These are phyloP conservation scores for Eilema sororculum DNA, from an alignment of 2,888 invertebrate genomes.

Conservation along the genomic window DNA sequence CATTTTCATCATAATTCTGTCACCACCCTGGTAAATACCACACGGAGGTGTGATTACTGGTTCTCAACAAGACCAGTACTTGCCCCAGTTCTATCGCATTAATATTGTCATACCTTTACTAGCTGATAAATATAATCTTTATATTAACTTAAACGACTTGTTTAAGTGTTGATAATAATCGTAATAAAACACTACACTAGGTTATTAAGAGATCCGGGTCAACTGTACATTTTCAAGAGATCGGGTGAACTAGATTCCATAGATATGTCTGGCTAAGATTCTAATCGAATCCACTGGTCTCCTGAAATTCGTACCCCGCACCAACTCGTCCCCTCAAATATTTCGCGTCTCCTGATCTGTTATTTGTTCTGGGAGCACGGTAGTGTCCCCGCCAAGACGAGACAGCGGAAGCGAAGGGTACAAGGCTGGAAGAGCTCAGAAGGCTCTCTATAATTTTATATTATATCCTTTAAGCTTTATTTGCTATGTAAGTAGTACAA, in stretches of 20 bases:
- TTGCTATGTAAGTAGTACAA: neutral
- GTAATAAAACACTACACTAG: neutral
- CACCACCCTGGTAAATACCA: neutral
- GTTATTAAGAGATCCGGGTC: neutral
- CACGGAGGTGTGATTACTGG: neutral
- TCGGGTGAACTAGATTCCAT: neutral
- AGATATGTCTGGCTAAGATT: neutral
- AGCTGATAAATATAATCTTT: neutral
- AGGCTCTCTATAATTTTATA: no score
- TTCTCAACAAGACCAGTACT: neutral
- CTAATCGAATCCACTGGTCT: no score
- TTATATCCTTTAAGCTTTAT: no score
- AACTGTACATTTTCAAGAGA: neutral
- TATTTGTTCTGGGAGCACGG: no score
- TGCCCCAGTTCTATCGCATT: constrained; percentile 1
- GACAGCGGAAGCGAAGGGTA: no score
- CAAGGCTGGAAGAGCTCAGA: no score
- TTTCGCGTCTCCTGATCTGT: no score
- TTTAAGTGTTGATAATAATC: neutral
- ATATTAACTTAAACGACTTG: neutral
- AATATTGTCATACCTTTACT: neutral
- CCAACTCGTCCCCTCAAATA: no score
- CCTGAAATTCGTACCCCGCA: no score
- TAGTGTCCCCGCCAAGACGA: no score
- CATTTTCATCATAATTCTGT: neutral